A percentile compares a stretch with the other conserved stretches of the same genome.
Conservation (phyloP, 2,888 invertebrate species). For the Tachina grossa region DNA sequence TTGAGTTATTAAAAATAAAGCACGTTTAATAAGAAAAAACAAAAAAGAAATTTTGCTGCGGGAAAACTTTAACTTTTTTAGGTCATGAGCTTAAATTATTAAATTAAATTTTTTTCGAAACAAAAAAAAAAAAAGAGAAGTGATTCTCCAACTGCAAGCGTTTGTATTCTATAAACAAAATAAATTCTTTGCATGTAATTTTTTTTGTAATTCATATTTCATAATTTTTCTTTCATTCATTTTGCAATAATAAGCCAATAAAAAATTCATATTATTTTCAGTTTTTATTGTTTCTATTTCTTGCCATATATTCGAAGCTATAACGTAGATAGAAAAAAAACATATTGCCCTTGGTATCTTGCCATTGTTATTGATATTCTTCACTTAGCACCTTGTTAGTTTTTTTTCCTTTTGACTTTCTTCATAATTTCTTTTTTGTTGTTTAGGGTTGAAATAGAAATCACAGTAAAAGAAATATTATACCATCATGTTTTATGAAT, state of each 20-base stretch:
- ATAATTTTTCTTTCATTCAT: conserved; percentile 5
- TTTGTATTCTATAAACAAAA: not conserved
- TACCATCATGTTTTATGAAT: conserved; percentile 61
- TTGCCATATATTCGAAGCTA: not conserved
- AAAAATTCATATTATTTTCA: conserved; percentile 58
- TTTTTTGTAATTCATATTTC: conserved; percentile 12
- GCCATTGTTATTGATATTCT: conserved; percentile 65
- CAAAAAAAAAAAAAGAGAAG: not conserved
- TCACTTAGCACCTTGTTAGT: conserved; percentile 63
- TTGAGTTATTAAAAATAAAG: not conserved
- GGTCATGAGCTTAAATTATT: not conserved
- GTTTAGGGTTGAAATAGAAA: conserved; percentile 47
- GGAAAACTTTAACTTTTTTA: not conserved
- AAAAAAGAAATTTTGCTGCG: not conserved
- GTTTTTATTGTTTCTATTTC: conserved; percentile 6
- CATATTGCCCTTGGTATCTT: conserved; percentile 57
- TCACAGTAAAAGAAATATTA: conserved; percentile 67
- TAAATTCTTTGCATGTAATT: not conserved
- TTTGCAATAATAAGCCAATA: conserved; percentile 56
- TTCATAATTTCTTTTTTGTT: not conserved
- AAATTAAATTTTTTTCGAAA: too few species aligned
- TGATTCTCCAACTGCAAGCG: not conserved
- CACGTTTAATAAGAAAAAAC: not conserved
- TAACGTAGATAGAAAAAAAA: conserved; percentile 15
- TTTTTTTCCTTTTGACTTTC: conserved; percentile 21